Evolutionary conservation across 2,797 vertebrate genomes (phyloP).

Genomic region (Antrozous pallidus): DNA sequence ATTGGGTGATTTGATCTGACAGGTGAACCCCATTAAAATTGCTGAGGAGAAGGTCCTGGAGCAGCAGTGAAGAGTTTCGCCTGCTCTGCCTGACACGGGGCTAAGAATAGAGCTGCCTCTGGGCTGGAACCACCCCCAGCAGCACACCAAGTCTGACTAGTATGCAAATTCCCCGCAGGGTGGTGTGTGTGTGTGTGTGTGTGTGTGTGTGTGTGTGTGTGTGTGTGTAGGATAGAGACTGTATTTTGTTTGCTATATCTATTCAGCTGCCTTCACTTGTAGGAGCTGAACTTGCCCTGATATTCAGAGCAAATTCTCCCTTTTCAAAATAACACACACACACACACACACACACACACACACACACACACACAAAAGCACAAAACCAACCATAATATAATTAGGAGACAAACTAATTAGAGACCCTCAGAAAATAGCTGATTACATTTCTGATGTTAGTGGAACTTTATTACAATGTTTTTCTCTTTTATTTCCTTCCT

Average conservation of each 20-base stretch:
- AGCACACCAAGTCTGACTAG: slow-evolving; percentile 57
- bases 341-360: too few relatives aligned
- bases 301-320: slow-evolving; percentile 28
- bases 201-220: background rate
- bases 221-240: slow-evolving; percentile 19
- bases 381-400: background rate
- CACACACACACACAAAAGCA: slow-evolving; percentile 3
- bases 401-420: background rate
- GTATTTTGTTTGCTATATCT: slow-evolving; percentile 57
- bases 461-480: background rate
- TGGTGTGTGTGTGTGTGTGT: background rate
- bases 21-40: slow-evolving; percentile 74
- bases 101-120: slow-evolving; percentile 57
- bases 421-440: background rate
- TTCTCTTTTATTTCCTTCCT: background rate
- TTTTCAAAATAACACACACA: slow-evolving; percentile 43
- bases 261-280: slow-evolving; percentile 21
- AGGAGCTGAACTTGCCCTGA: slow-evolving; percentile 17
- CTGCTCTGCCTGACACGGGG: slow-evolving; percentile 43
- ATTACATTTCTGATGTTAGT: slow-evolving; percentile 7
- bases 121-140: slow-evolving; percentile 62
- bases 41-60: slow-evolving; percentile 60
- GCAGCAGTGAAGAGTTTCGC: slow-evolving; percentile 69
- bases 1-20: slow-evolving; percentile 63
- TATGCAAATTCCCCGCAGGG: slow-evolving; percentile 67